Percentiles rank a stretch among this genome's conserved stretches.
phyloP scores from a whole-genome alignment of 2,888 invertebrate genomes.

The Polia nebulosa region DNA sequence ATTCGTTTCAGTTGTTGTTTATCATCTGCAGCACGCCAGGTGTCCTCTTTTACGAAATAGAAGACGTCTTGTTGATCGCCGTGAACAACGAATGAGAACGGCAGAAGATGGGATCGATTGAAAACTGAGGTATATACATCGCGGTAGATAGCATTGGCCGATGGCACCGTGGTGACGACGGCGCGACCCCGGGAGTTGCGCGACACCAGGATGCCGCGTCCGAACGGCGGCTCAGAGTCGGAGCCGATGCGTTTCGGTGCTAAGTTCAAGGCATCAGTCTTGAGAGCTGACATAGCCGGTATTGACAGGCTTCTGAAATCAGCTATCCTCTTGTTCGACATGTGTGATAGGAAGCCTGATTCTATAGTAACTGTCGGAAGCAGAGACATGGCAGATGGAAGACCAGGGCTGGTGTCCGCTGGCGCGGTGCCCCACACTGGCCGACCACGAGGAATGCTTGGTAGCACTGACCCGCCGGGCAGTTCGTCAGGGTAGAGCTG shows the following conservation, averaged over 20 bases:
- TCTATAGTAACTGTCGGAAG: slow-evolving; percentile 94
- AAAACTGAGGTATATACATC: slow-evolving; percentile 98
- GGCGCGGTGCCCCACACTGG: slow-evolving; percentile 91
- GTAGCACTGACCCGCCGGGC: slow-evolving; percentile 93
- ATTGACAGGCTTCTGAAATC: slow-evolving; percentile 94
- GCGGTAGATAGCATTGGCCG: slow-evolving; percentile 97
- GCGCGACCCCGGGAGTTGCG: slow-evolving; percentile 95
- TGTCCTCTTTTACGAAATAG: slow-evolving; percentile 97
- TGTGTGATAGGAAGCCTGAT: slow-evolving; percentile 96
- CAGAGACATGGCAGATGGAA: slow-evolving; percentile 92
- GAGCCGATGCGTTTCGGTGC: slow-evolving; percentile 95
- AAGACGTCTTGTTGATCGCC: slow-evolving; percentile 97
- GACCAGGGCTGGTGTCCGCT: slow-evolving; percentile 88
- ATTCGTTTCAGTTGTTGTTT: slow-evolving; percentile 96
- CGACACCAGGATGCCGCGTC: slow-evolving; percentile 96
- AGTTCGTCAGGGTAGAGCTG: slow-evolving; percentile 94
- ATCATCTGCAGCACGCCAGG: slow-evolving; percentile 97
- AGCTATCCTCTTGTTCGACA: slow-evolving; percentile 94
- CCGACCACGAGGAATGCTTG: slow-evolving; percentile 91
- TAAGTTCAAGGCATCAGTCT: slow-evolving; percentile 94
- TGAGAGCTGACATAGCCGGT: slow-evolving; percentile 95
- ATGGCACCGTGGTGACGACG: slow-evolving; percentile 96
- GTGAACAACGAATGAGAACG: slow-evolving; percentile 97
- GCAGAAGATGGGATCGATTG: slow-evolving; percentile 96
- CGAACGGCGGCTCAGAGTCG: slow-evolving; percentile 97